Conservation (phyloP, 1,140 invertebrate species). For the Galleria mellonella region DNA sequence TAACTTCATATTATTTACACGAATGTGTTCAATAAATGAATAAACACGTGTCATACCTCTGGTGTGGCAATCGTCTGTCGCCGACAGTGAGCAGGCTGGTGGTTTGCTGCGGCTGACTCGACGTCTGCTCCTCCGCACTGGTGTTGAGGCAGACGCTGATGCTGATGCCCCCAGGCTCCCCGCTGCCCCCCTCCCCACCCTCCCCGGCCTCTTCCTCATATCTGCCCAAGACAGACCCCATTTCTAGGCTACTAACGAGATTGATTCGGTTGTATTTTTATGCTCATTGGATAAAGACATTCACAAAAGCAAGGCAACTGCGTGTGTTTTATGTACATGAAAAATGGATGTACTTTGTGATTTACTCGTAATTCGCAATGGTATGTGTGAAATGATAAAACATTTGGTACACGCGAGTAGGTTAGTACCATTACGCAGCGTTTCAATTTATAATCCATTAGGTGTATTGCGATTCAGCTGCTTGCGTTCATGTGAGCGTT, state of each 20-base stretch:
- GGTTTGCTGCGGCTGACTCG: slow-evolving; percentile 20
- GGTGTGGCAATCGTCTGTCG: slow-evolving; percentile 43
- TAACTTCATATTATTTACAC: no score
- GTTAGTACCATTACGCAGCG: no score
- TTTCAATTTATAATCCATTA: no score
- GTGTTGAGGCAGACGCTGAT: slow-evolving; percentile 62
- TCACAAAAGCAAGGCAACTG: slow-evolving; percentile 9
- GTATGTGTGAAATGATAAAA: no score
- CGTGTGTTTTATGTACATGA: no score
- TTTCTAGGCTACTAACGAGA: slow-evolving; percentile 45
- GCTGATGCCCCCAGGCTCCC: slow-evolving; percentile 43
- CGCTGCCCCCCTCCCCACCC: slow-evolving; percentile 13
- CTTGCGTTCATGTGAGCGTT: no score
- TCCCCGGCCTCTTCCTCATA: slow-evolving; percentile 48
- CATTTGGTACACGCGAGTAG: no score
- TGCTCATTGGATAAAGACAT: slow-evolving; percentile 6
- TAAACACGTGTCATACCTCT: slow-evolving; percentile 33
- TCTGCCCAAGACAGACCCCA: slow-evolving; percentile 59
- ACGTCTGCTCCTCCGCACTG: slow-evolving; percentile 22
- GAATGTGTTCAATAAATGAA: no score
- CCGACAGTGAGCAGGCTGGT: slow-evolving; percentile 41
- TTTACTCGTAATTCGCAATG: no score
- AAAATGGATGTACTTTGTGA: no score
- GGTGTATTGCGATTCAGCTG: no score
- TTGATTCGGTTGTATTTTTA: slow-evolving; percentile 23